These are phyloP conservation scores for Coregonus clupeaformis DNA, from an alignment of 2,113 vertebrate species.

Conservation along the genomic window DNA sequence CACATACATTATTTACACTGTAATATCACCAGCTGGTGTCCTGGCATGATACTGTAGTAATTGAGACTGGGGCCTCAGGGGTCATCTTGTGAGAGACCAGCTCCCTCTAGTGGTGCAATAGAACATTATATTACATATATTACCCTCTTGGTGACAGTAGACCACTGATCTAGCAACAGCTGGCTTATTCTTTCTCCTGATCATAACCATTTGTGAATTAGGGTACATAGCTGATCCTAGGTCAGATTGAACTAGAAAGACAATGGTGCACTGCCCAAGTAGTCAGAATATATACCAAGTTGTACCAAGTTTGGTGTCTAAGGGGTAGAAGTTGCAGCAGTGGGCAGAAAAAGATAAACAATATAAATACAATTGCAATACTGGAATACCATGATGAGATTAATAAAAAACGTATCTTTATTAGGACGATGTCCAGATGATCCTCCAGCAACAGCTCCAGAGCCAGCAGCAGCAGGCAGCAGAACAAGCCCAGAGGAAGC, in stretches of 20 bases:
- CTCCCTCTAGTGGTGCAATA: not conserved
- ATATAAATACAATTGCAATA: no score
- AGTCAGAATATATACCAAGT: no score
- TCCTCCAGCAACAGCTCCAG: slow-evolving; percentile 74
- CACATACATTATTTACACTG: no score
- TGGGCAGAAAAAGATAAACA: no score
- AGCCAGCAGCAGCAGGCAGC: slow-evolving; percentile 74
- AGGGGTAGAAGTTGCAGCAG: no score
- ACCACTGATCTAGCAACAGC: no score
- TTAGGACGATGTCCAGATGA: slow-evolving; percentile 80
- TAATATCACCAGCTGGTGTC: no score
- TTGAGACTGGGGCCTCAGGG: slow-evolving; percentile 15
- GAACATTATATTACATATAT: not conserved
- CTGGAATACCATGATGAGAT: no score
- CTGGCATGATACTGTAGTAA: not conserved
- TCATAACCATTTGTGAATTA: not conserved
- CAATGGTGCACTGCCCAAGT: no score
- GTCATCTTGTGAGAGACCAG: slow-evolving; percentile 30
- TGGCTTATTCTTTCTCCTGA: not conserved
- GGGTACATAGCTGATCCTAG: not conserved
- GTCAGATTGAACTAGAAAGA: no score
- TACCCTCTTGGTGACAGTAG: no score
- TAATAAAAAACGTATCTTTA: not conserved
- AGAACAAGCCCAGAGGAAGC: slow-evolving; percentile 60
- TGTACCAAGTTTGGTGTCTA: not conserved